Percentiles rank a stretch among this genome's conserved stretches.
phyloP scores from a whole-genome alignment of 2,113 vertebrate species.

The Rafetus swinhoei region DNA sequence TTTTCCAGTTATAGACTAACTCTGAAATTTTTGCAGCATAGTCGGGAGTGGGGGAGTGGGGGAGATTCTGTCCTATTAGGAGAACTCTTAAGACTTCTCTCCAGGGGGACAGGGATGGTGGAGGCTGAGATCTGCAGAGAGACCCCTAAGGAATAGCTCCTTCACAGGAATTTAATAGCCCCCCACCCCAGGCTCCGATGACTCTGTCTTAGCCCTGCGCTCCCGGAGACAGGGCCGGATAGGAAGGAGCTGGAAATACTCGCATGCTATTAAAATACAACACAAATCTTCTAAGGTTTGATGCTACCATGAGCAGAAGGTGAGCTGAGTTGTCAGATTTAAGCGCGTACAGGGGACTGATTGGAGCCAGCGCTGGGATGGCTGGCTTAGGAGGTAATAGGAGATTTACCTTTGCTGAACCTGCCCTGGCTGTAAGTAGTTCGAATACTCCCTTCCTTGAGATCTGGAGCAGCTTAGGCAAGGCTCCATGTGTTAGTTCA shows the following conservation, averaged over 20 bases:
- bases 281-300: not conserved
- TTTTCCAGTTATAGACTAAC: too few species aligned
- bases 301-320: not conserved
- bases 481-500: not conserved
- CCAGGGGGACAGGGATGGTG: not conserved
- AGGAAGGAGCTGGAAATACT: not conserved
- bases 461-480: not conserved
- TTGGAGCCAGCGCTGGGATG: not conserved
- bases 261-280: not conserved
- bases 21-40: too few species aligned
- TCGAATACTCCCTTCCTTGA: not conserved
- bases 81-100: not conserved
- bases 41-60: too few species aligned
- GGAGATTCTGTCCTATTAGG: not conserved
- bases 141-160: not conserved
- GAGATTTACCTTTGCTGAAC: constrained; percentile 15
- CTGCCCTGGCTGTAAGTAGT: not conserved
- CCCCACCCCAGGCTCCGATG: rapidly evolving
- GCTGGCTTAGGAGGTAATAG: not conserved
- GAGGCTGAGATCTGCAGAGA: not conserved
- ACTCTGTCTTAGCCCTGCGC: not conserved
- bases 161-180: not conserved
- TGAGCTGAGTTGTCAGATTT: not conserved
- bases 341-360: not conserved
- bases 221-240: not conserved